Conservation (phyloP, 2,888 invertebrate species). For the Dorcus hopei region DNA sequence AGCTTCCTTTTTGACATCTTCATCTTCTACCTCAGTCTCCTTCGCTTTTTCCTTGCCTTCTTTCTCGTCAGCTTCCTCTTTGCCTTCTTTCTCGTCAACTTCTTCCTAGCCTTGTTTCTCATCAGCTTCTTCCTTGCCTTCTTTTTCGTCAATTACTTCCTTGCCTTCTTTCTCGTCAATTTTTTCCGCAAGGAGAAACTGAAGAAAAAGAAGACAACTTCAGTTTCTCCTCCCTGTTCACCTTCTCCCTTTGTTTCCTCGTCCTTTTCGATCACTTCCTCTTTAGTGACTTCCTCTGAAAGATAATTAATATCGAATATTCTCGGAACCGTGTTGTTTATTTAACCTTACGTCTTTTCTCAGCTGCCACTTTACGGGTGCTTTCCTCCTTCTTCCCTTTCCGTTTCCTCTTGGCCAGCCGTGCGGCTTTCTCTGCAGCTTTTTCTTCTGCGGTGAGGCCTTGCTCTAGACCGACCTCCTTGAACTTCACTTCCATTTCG, state of each 20-base stretch:
- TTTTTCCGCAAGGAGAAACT: no score
- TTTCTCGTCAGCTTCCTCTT: not conserved
- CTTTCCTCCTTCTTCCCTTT: not conserved
- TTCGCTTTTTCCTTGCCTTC: not conserved
- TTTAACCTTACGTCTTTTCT: no score
- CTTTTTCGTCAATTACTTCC: no score
- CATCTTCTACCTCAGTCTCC: not conserved
- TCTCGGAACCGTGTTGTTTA: no score
- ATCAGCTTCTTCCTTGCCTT: no score
- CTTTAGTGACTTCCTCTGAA: not conserved
- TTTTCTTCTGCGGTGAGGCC: constrained; percentile 20
- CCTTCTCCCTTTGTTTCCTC: constrained; percentile 26
- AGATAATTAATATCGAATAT: no score
- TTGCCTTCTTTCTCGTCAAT: no score
- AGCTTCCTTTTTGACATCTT: constrained; percentile 31
- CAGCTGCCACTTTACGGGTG: no score
- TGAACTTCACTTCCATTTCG: constrained; percentile 19
- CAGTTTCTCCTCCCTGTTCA: constrained; percentile 32
- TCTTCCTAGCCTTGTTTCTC: no score
- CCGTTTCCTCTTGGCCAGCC: not conserved
- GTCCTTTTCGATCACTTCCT: constrained; percentile 3
- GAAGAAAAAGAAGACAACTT: no score
- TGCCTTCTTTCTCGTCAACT: no score
- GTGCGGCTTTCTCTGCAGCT: constrained; percentile 15
- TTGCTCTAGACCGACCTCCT: constrained; percentile 17